Percentiles rank a stretch among this genome's conserved stretches.
Conservation (phyloP, 2,888 invertebrate genomes). For the Nudaria mundana region DNA sequence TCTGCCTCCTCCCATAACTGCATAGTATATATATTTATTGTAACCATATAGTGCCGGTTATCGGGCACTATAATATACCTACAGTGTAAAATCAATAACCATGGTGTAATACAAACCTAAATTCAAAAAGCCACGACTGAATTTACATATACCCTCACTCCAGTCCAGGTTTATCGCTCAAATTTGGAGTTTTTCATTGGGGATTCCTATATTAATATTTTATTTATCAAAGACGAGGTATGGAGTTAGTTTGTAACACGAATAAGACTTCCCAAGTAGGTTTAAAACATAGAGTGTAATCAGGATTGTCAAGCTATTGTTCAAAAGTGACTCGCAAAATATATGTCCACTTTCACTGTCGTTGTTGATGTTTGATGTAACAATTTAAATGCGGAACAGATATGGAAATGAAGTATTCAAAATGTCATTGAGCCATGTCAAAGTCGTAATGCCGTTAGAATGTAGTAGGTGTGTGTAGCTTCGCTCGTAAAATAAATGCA, state of each 20-base stretch:
- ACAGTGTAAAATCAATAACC: no score
- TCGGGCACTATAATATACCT: no score
- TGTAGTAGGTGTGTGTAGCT: conserved; percentile 28
- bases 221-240: no score
- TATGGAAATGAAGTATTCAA: conserved; percentile 33
- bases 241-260: not conserved
- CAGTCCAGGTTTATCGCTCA: no score
- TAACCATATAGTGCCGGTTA: no score
- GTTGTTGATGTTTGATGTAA: conserved; percentile 25
- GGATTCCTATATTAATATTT: no score
- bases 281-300: not conserved
- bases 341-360: conserved; percentile 33
- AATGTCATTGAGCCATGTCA: conserved; percentile 29
- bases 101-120: no score
- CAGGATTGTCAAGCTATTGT: conserved; percentile 23
- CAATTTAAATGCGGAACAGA: conserved; percentile 29
- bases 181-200: no score
- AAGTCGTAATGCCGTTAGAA: conserved; percentile 28
- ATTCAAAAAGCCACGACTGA: no score
- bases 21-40: no score
- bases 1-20: conserved; percentile 6
- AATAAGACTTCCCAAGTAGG: not conserved
- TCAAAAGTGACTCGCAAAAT: conserved; percentile 27
- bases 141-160: no score
- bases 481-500: conserved; percentile 20